A percentile compares a stretch with the other conserved stretches of the same genome.
Evolutionary conservation across 2,113 vertebrate genomes (phyloP).

Genomic region (Microcebus tavaratra): DNA sequence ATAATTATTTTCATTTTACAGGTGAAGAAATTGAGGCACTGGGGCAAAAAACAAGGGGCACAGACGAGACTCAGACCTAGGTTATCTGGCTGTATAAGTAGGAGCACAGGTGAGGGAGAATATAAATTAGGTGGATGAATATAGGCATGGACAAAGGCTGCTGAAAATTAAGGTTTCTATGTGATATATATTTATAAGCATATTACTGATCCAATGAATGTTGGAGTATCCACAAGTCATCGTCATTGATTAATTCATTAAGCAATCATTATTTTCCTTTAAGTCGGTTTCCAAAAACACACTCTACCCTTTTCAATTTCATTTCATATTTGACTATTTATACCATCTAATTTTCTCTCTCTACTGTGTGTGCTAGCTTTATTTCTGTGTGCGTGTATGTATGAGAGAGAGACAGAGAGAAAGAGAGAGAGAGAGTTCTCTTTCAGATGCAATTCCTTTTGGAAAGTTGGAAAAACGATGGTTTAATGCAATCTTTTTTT

Average conservation of each 20-base stretch:
- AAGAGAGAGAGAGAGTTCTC: neutral
- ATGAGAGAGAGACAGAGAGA: neutral
- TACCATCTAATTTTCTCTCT: neutral
- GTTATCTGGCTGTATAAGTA: neutral
- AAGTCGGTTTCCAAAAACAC: neutral
- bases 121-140: neutral
- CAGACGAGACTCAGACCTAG: neutral
- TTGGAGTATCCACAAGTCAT: neutral
- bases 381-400: neutral
- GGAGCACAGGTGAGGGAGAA: neutral
- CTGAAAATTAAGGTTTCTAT: neutral
- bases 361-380: neutral
- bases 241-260: neutral
- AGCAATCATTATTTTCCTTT: fast-evolving
- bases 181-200: neutral
- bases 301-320: neutral
- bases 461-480: conserved; percentile 20
- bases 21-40: neutral
- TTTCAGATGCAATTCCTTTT: conserved; percentile 45
- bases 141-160: neutral
- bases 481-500: conserved; percentile 52
- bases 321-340: neutral
- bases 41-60: neutral
- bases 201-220: neutral
- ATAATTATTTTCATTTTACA: neutral